Base-by-base conservation (phyloP, 1,140 invertebrate species). In the Mizuhopecten yessoensis region DNA sequence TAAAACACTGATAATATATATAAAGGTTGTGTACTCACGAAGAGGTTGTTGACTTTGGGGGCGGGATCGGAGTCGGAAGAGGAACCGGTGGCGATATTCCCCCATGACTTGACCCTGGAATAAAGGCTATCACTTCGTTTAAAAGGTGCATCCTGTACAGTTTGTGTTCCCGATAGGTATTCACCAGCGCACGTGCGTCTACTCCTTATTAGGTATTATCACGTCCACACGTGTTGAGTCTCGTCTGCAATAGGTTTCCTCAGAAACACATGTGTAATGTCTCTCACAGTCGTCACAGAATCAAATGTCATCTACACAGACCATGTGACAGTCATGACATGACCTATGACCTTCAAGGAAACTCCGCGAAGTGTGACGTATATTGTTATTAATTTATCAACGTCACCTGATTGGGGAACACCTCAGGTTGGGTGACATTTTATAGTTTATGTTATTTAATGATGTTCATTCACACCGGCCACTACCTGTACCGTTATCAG, bases 391-490 rank as follows among this genome's bases (percentile, higher is more conserved):
- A 23, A 75, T 75, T 75, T 29, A 75, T 75, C 57, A 75, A 75
- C 57, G 57, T 75, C 57, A 75, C 29, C 1, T 75, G n/a, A 29
- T 75, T 17, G 57, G 57, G 57, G 17, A 75, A 75, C 57, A 75
- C 57, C 57, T 75, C 57, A 29, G 29, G 57, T 75, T 75, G n/a
- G 57, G 29, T 75, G 57, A 29, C 57, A 75, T 29, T 75, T 75
- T 75, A 75, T 75, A 75, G 57, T 75, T 75, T 29, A n/a, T 23
- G 57, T 75, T 75, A 75, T 75, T 75, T 75, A 75, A 75, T 29
- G 57, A 23, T 29, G n/a, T 75, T 75, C 57, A 29, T 75, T 75
- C 57, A 75, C 23, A 29, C 57, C 57, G 57, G 11, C n/a, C 23
- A 29, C 42, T 75, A n/a, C 0, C 57, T 75, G 36, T 39, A 29